Evolutionary conservation across 2,113 vertebrate genomes (phyloP), one percentile per base, ranked within the genome.

Genomic region (Melanerpes formicivorus): DNA sequence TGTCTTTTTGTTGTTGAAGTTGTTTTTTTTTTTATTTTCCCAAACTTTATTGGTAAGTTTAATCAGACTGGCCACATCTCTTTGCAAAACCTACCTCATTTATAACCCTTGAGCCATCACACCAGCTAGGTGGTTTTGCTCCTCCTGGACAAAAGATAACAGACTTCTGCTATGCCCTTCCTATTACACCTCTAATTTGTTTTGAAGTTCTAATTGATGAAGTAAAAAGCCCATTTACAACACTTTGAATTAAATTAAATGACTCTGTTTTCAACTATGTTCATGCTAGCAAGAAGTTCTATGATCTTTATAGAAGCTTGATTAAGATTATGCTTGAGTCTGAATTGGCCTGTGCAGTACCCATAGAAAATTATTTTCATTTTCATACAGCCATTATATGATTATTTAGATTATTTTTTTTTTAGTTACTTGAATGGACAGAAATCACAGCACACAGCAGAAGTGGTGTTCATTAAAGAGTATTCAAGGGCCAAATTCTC

Each of bases 181-280:
- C 59, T 89, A 83, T 50, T 50, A 48, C 52, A 34, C 34, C 32
- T 88, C 76, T 93, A 82, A 92, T 90, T 93, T 93, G 58, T 94
- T 94, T 87, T 81, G 74, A 93, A 95, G 50, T 90, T 96, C 63
- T 92, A 37, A 85, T 86, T 82, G 60, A 84, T 76, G 48, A 88
- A 84, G 50, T 93, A 90, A 94, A 95, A 95, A 95, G 42, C 60
- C 86, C 58, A 72, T 71, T 74, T 87, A 78, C 48, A 96, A 82
- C 70, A 80, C 25, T 92, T 90, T 80, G 93, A 94, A 95, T 93
- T 91, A 92, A 86, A 62, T 94, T 95, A 95, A 97, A 90, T 90
- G 78, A 90, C 71, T 96, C 92, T 92, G n/a, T 93, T 62, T 95
- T 93, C 56, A 37, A 71, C 85, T 85, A 75, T 80, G 62, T 84